phyloP scores from a whole-genome alignment of 1,140 invertebrate species.

The Leptinotarsa undecemlineata region DNA sequence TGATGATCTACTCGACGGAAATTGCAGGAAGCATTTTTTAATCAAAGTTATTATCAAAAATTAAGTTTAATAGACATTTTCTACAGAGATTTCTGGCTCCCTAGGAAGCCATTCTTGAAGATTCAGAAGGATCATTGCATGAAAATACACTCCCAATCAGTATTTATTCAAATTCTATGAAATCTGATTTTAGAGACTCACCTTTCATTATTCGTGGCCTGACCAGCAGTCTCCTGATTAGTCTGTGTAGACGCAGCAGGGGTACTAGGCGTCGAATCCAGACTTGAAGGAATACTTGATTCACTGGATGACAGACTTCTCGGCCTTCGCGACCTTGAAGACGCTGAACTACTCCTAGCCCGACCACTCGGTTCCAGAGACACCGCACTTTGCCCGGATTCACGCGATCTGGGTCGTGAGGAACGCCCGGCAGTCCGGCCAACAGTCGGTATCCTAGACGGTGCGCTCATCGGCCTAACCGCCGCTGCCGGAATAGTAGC shows the following conservation, averaged over 20 bases:
- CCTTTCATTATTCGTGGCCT: conserved; percentile 26
- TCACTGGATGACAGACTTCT: conserved; percentile 51
- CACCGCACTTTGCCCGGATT: conserved; percentile 34
- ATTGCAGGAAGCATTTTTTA: too few species aligned
- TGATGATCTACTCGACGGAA: too few species aligned
- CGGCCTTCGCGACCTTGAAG: conserved; percentile 45
- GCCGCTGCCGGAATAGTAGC: neutral
- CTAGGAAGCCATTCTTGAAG: too few species aligned
- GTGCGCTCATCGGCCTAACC: conserved; percentile 50
- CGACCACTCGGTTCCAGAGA: conserved; percentile 40
- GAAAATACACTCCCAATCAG: too few species aligned
- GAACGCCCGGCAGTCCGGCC: conserved; percentile 4
- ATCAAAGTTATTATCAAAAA: too few species aligned
- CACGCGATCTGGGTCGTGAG: conserved; percentile 33
- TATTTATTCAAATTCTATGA: too few species aligned
- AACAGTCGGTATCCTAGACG: conserved; percentile 43
- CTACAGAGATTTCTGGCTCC: too few species aligned
- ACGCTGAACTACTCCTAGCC: conserved; percentile 50
- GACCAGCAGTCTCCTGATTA: neutral
- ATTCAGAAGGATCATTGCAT: too few species aligned
- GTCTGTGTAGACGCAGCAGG: conserved; percentile 34
- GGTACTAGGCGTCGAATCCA: conserved; percentile 47
- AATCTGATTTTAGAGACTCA: conserved; percentile 14
- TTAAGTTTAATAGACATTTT: too few species aligned
- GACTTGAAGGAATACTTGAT: conserved; percentile 50